phyloP scores from a whole-genome alignment of 2,888 invertebrate species.

The Aelia acuminata region DNA sequence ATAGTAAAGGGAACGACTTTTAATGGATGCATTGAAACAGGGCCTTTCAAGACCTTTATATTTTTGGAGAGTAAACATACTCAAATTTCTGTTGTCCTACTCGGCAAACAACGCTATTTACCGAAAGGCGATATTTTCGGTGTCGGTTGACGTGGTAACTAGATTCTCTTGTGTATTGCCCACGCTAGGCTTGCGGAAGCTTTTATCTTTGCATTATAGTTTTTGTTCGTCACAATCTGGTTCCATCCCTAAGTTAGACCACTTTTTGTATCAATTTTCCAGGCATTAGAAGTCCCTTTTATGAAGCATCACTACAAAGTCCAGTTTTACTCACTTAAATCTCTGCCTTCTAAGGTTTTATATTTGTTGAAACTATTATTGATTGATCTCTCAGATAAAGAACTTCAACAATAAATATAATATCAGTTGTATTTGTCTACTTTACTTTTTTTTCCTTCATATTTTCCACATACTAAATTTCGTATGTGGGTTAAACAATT shows the following conservation, averaged over 20 bases:
- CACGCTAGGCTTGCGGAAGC: not conserved
- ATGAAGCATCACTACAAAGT: not conserved
- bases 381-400: too few species aligned
- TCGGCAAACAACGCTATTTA: not conserved
- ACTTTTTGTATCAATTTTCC: slow-evolving; percentile 17
- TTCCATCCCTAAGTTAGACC: not conserved
- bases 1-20: not conserved
- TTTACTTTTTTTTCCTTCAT: too few species aligned
- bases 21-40: not conserved
- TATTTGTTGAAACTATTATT: too few species aligned
- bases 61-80: not conserved
- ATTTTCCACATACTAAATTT: too few species aligned
- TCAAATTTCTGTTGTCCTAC: slow-evolving; percentile 10
- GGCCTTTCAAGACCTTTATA: not conserved
- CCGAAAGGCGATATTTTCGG: slow-evolving; percentile 2
- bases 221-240: not conserved
- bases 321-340: not conserved
- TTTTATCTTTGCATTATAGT: slow-evolving; percentile 30
- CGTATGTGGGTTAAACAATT: too few species aligned
- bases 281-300: not conserved
- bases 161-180: not conserved
- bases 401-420: too few species aligned
- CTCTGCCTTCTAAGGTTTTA: not conserved
- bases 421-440: too few species aligned
- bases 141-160: slow-evolving; percentile 3